Base-by-base conservation (phyloP, 2,113 vertebrate genomes). In the Planiliza haematocheilus region DNA sequence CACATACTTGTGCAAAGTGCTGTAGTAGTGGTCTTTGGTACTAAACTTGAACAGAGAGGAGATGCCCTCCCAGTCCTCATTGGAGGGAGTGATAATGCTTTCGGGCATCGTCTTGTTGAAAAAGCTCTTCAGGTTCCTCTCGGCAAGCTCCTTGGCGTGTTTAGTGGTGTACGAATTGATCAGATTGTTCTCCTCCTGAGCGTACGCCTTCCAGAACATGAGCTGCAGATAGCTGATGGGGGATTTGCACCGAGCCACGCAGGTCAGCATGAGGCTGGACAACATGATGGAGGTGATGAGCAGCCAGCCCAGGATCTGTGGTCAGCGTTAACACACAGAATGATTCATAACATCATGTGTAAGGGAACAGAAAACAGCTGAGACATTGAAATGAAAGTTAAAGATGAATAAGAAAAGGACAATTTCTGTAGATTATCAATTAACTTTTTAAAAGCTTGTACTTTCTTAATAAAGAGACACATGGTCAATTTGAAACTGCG, bases 281-380 rank as follows among this genome's bases (percentile, higher is more conserved):
- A 86, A 3, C 30, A 87, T 50, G 66, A 95, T 39, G n/a, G 0
- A 0, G 1, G 86, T 60, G 43, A 96, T 94, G 80, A 98, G 73
- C 53, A 91, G 0, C 94, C 94, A 95, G 5, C 95, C 96, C 5
- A 92, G 3, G 11, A 97, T 42, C 96, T 96, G 74, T 17, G 57
- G 30, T 41, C 10, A 67, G 2, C 53, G 70, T 4, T 8, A 71
- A 50, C 14, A 73, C 10, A 77, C 3, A 46, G 6, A 1, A 45
- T 7, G 7, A 52, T 46, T 36, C 18, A 14, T 13, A 0, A 7
- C n/a, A 8, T 11, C 5, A 30, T 5, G 24, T 30, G 5, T 30
- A 30, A 30, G 24, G n/a, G n/a, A 20, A 12, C 18, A 64, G 10
- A 6, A 12, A 49, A 20, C 1, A 17, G n/a, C 12, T 10, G 20